Base-by-base conservation (phyloP, 2,113 vertebrate genomes). In the Misgurnus anguillicaudatus region DNA sequence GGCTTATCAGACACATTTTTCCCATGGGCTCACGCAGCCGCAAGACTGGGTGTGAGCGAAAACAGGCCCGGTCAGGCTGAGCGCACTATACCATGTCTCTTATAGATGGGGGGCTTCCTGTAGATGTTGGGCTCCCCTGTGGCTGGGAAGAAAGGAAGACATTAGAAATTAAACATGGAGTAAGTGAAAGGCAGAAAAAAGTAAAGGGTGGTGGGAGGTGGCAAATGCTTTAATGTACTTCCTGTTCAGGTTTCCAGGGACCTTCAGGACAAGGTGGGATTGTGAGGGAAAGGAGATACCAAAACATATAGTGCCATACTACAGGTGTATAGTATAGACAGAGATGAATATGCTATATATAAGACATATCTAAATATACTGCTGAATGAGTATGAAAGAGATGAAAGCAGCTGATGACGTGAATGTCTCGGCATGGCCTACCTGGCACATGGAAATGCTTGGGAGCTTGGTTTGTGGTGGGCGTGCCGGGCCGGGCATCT, bases 381-480 rank as follows among this genome's bases (percentile, higher is more conserved):
- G 31, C 16, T 45, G 74, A 51, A 73, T 70, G 66, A 60, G 19
- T 24, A 65, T 63, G 77, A 72, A 45, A 65, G 53, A 60, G 42
- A 74, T 57, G 53, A 75, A 8, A 75, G 80, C 24, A 57, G 51
- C 14, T 6, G 57, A 84, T 65, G 77, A 38, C 16, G 45, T 51
- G 65, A 57, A 67, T 60, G 60, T 24, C 36, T 21, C 62, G 88
- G 87, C 62, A 51, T 86, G 81, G 94, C 96, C 95, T 98, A 99
- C 98, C 98, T 98, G 98, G 98, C 88, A 99, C 94, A 94, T 99
- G 98, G 93, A 99, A 99, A 94, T 99, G 98, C 93, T 95, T 98
- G 89, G 98, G 97, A 58, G 95, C 94, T 92, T 98, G 97, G 94
- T 94, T 96, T 90, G 95, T 95, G 92, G 96, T 98, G 75, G 98